Evolutionary conservation across 2,888 invertebrate species (phyloP).

Genomic region (Campoplex capitator): DNA sequence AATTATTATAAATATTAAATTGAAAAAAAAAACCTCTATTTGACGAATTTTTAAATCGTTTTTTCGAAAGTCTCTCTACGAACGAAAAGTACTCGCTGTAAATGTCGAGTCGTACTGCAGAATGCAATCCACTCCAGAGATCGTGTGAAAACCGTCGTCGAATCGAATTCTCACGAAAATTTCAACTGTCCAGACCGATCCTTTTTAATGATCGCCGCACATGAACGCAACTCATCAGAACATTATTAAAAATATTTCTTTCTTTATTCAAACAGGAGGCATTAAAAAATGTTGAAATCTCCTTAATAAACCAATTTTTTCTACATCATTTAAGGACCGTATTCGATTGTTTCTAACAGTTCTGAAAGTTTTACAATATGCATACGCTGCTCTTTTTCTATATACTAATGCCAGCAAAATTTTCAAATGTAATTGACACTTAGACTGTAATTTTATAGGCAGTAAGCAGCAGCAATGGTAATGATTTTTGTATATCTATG

Average conservation of each 20-base stretch:
- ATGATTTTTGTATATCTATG: too few relatives aligned
- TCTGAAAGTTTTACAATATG: too few relatives aligned
- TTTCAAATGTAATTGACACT: background rate
- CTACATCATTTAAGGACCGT: background rate
- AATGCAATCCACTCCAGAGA: conserved; percentile 97
- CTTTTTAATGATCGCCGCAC: background rate
- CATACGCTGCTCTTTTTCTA: background rate
- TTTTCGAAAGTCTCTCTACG: conserved; percentile 88
- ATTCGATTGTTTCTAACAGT: background rate
- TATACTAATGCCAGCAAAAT: background rate
- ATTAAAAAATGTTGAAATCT: background rate
- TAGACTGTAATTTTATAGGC: too few relatives aligned
- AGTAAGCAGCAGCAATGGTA: too few relatives aligned
- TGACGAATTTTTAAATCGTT: background rate
- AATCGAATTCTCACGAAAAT: background rate
- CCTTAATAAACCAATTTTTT: background rate
- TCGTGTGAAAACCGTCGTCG: too few relatives aligned
- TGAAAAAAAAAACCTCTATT: background rate
- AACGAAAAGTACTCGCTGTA: conserved; percentile 94
- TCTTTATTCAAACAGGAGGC: background rate
- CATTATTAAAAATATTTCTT: background rate
- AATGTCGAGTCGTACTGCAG: conserved; percentile 98
- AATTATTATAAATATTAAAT: too few relatives aligned
- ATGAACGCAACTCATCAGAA: background rate
- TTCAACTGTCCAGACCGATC: background rate